A percentile compares a stretch with the other conserved stretches of the same genome.
These are phyloP conservation scores for Polia nebulosa DNA, from an alignment of 2,888 invertebrate genomes.

Conservation along the genomic window DNA sequence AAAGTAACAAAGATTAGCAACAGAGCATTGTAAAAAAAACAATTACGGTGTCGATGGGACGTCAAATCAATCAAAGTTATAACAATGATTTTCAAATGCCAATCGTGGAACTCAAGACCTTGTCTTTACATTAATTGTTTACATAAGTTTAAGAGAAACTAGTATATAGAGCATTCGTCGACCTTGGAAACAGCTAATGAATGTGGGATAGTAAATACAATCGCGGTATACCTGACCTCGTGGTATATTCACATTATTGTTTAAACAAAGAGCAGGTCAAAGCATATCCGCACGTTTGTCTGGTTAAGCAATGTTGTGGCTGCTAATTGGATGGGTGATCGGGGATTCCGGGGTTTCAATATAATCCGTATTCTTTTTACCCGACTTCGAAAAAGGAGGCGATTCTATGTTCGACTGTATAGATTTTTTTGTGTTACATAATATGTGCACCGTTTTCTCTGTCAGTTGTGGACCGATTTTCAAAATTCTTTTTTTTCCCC, in stretches of 20 bases:
- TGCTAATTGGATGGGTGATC: constrained; percentile 51
- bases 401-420: too few relatives aligned
- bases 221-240: constrained; percentile 59
- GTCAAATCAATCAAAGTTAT: constrained; percentile 35
- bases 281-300: constrained; percentile 46
- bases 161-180: constrained; percentile 52
- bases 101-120: constrained; percentile 65
- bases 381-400: too few relatives aligned
- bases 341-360: constrained; percentile 28
- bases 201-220: constrained; percentile 77
- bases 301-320: constrained; percentile 55
- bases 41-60: constrained; percentile 38
- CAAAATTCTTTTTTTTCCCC: too few relatives aligned
- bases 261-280: constrained; percentile 62
- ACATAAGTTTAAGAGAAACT: constrained; percentile 53
- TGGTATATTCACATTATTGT: constrained; percentile 66
- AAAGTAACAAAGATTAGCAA: constrained; percentile 42
- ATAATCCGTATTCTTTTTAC: not conserved
- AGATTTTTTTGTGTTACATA: too few relatives aligned
- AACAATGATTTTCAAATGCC: constrained; percentile 59
- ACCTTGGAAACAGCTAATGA: constrained; percentile 80
- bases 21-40: constrained; percentile 39
- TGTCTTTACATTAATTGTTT: constrained; percentile 57
- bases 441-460: too few relatives aligned
- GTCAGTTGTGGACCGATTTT: too few relatives aligned